These are phyloP conservation scores for Semnornis frantzii DNA, from an alignment of 2,113 vertebrate genomes.

Conservation along the genomic window DNA sequence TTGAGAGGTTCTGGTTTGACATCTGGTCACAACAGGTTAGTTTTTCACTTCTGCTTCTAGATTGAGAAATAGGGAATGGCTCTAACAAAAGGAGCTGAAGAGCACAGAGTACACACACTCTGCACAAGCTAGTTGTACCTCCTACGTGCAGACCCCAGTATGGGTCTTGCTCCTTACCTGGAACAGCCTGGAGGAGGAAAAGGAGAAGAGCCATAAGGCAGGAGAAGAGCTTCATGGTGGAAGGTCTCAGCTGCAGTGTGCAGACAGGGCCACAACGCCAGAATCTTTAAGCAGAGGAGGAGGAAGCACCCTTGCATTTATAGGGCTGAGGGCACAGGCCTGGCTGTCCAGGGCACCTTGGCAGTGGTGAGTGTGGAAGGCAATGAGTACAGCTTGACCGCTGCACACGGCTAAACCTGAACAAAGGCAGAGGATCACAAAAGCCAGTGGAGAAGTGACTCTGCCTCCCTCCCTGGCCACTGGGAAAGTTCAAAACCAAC, in stretches of 20 bases:
- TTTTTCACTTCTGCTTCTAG: not conserved
- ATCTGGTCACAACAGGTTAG: not conserved
- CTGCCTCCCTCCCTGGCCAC: not conserved
- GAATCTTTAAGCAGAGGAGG: not conserved
- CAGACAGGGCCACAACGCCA: not conserved
- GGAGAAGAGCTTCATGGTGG: constrained; percentile 16
- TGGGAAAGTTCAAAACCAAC: not conserved
- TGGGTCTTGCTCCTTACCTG: constrained; percentile 35
- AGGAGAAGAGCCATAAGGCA: not conserved
- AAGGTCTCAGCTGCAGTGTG: not conserved
- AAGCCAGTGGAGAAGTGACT: not conserved
- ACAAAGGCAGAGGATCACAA: constrained; percentile 15
- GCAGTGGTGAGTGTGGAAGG: not conserved
- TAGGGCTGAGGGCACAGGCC: not conserved
- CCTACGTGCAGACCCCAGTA: rapidly evolving
- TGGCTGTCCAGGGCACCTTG: not conserved
- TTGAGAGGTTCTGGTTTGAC: not conserved
- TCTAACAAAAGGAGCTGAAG: not conserved
- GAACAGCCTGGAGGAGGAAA: constrained; percentile 30
- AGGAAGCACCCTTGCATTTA: not conserved
- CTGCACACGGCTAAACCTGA: not conserved
- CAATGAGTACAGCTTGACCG: not conserved
- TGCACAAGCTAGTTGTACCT: not conserved
- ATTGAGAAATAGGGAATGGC: not conserved
- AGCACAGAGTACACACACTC: not conserved